These are phyloP conservation scores for Deilephila porcellus DNA, from an alignment of 2,888 invertebrate species.

Conservation along the genomic window DNA sequence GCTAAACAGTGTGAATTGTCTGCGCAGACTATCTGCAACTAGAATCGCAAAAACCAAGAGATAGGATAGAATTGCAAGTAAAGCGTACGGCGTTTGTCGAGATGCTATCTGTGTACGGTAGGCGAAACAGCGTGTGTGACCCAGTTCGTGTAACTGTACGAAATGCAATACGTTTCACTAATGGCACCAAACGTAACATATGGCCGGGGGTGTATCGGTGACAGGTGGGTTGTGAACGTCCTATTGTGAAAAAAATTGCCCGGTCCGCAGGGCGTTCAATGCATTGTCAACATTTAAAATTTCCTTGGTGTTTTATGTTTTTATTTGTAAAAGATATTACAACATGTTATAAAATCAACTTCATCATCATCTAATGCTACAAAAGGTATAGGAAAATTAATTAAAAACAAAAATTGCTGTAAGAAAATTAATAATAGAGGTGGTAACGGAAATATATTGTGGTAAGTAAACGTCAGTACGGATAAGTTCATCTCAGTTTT, in stretches of 20 bases:
- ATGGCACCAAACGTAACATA: slow-evolving; percentile 38
- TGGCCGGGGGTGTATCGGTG: slow-evolving; percentile 29
- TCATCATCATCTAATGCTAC: no score
- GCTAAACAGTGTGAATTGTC: not conserved
- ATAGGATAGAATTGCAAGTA: slow-evolving; percentile 39
- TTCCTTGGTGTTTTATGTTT: not conserved
- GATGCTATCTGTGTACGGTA: slow-evolving; percentile 51
- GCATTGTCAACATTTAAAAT: not conserved
- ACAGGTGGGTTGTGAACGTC: slow-evolving; percentile 23
- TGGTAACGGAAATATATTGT: no score
- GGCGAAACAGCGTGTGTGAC: slow-evolving; percentile 45
- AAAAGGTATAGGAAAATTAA: no score
- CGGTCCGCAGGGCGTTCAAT: not conserved
- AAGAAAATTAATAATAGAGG: no score
- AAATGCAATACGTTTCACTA: slow-evolving; percentile 45
- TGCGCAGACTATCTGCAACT: not conserved
- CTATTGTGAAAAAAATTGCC: slow-evolving; percentile 27
- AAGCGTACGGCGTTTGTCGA: slow-evolving; percentile 48
- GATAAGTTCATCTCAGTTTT: no score
- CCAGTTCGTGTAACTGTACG: slow-evolving; percentile 49
- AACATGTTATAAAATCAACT: no score
- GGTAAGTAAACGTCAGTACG: no score
- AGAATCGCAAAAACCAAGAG: slow-evolving; percentile 31
- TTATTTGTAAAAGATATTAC: not conserved
- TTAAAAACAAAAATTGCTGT: no score